A percentile compares a stretch with the other conserved stretches of the same genome.
Evolutionary conservation across 2,113 vertebrate genomes (phyloP).

Genomic region (Ramphastos sulfuratus): DNA sequence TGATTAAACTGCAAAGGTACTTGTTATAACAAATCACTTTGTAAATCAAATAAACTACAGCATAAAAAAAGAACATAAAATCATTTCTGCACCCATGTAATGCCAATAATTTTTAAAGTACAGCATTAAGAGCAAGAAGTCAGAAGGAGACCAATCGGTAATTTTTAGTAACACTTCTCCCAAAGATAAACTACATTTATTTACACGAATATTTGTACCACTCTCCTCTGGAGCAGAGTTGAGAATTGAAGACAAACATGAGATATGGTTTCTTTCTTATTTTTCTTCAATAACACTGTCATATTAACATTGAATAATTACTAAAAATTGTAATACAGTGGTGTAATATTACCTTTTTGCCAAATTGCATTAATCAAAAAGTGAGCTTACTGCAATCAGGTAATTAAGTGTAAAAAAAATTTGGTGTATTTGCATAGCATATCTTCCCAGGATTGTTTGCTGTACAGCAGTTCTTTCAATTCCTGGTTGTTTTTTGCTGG

Average conservation of each 20-base stretch:
- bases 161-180: conserved; percentile 63
- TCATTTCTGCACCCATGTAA: conserved; percentile 67
- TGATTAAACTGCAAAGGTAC: conserved; percentile 75
- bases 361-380: conserved; percentile 83
- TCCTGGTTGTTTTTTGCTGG: neutral
- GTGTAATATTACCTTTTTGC: conserved; percentile 82
- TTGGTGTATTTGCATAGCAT: conserved; percentile 47
- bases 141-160: conserved; percentile 50
- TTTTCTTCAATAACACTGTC: conserved; percentile 76
- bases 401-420: conserved; percentile 69
- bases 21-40: conserved; percentile 76
- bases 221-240: conserved; percentile 64
- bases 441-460: conserved; percentile 56
- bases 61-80: conserved; percentile 63
- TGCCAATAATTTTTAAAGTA: conserved; percentile 74
- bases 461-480: neutral
- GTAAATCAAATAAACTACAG: conserved; percentile 75
- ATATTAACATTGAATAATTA: conserved; percentile 80
- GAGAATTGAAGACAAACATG: conserved; percentile 66
- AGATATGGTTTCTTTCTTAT: conserved; percentile 66
- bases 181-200: conserved; percentile 74
- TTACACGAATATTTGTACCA: conserved; percentile 66
- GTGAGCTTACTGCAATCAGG: conserved; percentile 76
- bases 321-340: conserved; percentile 76
- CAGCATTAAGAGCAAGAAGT: conserved; percentile 53